A percentile compares a stretch with the other conserved stretches of the same genome.
These are phyloP conservation scores for Nylanderia fulva DNA, from an alignment of 1,140 invertebrate species.

Conservation along the genomic window DNA sequence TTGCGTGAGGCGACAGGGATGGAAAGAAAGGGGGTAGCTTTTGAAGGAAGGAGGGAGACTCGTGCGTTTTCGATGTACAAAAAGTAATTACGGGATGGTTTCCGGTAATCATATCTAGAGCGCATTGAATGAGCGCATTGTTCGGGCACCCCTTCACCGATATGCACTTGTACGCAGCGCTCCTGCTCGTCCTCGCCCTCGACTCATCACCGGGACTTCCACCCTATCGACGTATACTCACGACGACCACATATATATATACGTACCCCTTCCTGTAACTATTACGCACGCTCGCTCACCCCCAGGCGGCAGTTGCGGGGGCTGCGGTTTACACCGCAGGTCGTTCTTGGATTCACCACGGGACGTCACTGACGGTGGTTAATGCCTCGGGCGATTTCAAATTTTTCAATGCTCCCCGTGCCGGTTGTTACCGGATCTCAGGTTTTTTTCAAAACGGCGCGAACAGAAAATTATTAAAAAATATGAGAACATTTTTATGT, in stretches of 20 bases:
- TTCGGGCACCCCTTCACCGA: constrained; percentile 83
- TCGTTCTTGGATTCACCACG: constrained; percentile 48
- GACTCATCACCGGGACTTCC: constrained; percentile 43
- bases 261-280: constrained; percentile 41
- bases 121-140: constrained; percentile 85
- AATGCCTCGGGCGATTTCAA: constrained; percentile 50
- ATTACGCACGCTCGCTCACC: constrained; percentile 47
- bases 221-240: constrained; percentile 26
- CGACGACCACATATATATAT: constrained; percentile 28
- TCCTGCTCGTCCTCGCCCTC: constrained; percentile 59
- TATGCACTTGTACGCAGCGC: constrained; percentile 81
- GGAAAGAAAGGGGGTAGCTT: constrained; percentile 29
- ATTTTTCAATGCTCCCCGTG: constrained; percentile 26
- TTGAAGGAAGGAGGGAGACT: constrained; percentile 65
- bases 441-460: constrained; percentile 1
- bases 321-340: constrained; percentile 53
- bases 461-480: too few relatives aligned
- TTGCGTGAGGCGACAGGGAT: constrained; percentile 8
- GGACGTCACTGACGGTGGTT: constrained; percentile 17
- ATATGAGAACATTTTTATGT: too few relatives aligned
- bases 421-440: constrained; percentile 24
- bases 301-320: constrained; percentile 28
- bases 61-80: constrained; percentile 81
- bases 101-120: constrained; percentile 86
- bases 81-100: constrained; percentile 86